phyloP scores from a whole-genome alignment of 2,113 vertebrate species.

The Sceloporus tristichus region DNA sequence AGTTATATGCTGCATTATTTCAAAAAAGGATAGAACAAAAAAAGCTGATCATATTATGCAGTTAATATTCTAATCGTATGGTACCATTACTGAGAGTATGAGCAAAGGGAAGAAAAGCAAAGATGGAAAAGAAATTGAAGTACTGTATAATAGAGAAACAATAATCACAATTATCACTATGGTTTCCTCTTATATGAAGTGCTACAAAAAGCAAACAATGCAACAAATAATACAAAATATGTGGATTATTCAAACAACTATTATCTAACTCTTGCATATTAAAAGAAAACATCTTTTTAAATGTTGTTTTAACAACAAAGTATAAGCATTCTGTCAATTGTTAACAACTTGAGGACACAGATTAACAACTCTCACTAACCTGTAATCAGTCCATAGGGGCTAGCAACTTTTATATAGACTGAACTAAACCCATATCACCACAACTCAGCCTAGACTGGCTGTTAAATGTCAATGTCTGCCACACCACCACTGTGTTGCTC shows the following conservation, averaged over 20 bases:
- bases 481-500: not conserved
- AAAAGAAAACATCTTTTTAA: conserved; percentile 36
- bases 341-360: conserved; percentile 10
- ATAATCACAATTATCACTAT: conserved; percentile 20
- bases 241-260: not conserved
- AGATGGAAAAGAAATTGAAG: not conserved
- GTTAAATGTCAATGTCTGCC: not conserved
- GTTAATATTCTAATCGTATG: conserved; percentile 46
- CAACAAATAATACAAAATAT: conserved; percentile 40
- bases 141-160: conserved; percentile 28
- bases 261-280: conserved; percentile 40
- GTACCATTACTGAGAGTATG: conserved; percentile 32
- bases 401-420: not conserved
- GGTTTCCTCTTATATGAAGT: conserved; percentile 43
- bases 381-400: not conserved
- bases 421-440: not conserved
- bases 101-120: conserved; percentile 40
- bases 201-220: conserved; percentile 32
- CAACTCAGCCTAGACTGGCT: not conserved
- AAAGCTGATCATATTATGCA: conserved; percentile 19
- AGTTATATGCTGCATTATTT: conserved; percentile 40
- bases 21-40: conserved; percentile 6
- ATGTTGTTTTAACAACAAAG: conserved; percentile 26
- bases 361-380: conserved; percentile 33
- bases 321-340: conserved; percentile 35